Base-by-base conservation (phyloP, 2,113 vertebrate genomes). In the Vidua chalybeata region DNA sequence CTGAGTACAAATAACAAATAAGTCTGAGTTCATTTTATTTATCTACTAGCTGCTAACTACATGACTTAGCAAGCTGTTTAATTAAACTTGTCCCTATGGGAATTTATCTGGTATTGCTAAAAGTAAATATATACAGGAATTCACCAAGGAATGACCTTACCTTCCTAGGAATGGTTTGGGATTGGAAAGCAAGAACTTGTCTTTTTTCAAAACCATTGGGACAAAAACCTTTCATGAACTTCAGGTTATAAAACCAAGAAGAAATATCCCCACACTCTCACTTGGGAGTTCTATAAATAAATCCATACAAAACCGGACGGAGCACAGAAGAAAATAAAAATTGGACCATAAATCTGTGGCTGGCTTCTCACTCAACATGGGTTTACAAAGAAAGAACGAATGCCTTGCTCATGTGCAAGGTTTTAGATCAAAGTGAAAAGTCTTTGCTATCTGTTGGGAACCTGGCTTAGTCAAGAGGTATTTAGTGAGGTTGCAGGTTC, bases 1-100 rank as follows among this genome's bases (percentile, higher is more conserved):
- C 66, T 33, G 73, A 72, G 75, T 91, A 93, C 63, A 95, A 95
- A 92, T 74, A 93, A 89, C 79, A 90, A 90, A 91, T 86, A 83
- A 82, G 45, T 27, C 71, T 61, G 77, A 66, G n/a, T 95, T 84
- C 4, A 22, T 84, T 83, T 86, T 89, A 59, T 93, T 95, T 88
- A 76, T 93, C 62, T 92, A 78, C 30, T 28, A 55, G 73, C 67
- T 62, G 66, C 64, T 91, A 79, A 86, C 79, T 33, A 63, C 30
- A 62, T 16, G 27, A 52, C 66, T 93, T 89, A 77, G 35, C 35
- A 61, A 94, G 67, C 90, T 67, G 56, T 81, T 96, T 91, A 95
- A 95, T 97, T 95, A 92, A 80, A 96, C 56, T 41, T 41, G 54
- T 59, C 55, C 21, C 11, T 26, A 0, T 88, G 72, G 85, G 80